Percentiles rank a stretch among this genome's conserved stretches.
Conservation (phyloP, 2,797 vertebrate species). For the Diceros bicornis region DNA sequence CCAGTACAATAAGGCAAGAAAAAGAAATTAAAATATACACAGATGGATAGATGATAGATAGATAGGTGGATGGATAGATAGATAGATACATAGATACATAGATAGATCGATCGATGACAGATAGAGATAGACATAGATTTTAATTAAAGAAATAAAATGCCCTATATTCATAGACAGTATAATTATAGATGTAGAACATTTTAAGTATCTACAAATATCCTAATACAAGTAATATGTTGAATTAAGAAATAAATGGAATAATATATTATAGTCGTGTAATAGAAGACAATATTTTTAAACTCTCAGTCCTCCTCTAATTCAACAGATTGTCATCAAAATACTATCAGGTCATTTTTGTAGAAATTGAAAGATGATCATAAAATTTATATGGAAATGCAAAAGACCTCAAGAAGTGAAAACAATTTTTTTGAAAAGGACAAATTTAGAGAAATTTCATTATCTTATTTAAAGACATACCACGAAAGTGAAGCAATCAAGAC, state of each 20-base stretch:
- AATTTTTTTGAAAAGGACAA: neutral
- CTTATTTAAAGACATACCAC: neutral
- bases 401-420: neutral
- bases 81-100: neutral
- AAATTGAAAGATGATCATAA: neutral
- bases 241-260: constrained; percentile 1
- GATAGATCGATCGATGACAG: neutral
- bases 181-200: neutral
- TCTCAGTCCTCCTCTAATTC: neutral
- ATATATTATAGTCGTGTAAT: neutral
- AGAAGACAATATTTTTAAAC: neutral
- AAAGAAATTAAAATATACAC: neutral
- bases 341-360: neutral
- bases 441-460: neutral
- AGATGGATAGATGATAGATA: neutral
- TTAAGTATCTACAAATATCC: neutral
- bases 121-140: neutral
- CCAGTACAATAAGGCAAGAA: neutral
- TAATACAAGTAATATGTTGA: neutral
- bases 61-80: neutral
- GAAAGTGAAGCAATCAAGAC: neutral
- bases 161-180: neutral
- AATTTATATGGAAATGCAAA: constrained; percentile 3
- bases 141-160: neutral
- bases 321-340: neutral